Evolutionary conservation across 2,113 vertebrate species (phyloP).

Genomic region (Triplophysa dalaica): DNA sequence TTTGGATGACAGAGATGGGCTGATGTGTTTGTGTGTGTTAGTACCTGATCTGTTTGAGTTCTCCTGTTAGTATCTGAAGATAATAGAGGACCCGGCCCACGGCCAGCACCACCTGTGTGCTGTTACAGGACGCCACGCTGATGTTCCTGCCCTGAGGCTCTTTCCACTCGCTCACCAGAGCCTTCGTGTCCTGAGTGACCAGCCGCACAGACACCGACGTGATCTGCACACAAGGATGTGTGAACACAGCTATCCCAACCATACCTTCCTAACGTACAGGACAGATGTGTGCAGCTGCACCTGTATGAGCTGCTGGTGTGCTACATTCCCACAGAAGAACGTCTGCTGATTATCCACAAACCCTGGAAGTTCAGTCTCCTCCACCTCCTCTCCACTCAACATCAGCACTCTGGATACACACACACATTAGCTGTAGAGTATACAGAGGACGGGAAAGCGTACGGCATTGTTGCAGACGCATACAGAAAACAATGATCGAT

Average conservation of each 20-base stretch:
- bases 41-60: slow-evolving; percentile 95
- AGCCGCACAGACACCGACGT: slow-evolving; percentile 93
- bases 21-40: background rate
- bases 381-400: slow-evolving; percentile 95
- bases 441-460: background rate
- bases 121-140: slow-evolving; percentile 96
- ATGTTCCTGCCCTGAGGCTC: slow-evolving; percentile 96
- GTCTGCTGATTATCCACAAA: slow-evolving; percentile 98
- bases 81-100: slow-evolving; percentile 94
- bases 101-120: slow-evolving; percentile 93
- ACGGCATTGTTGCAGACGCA: background rate
- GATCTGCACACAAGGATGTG: slow-evolving; percentile 74
- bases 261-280: background rate
- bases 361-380: slow-evolving; percentile 93
- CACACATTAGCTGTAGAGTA: background rate
- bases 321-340: slow-evolving; percentile 96
- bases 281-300: slow-evolving; percentile 61
- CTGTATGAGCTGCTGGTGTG: slow-evolving; percentile 94
- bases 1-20: background rate
- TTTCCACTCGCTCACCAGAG: slow-evolving; percentile 94
- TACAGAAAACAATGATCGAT: background rate
- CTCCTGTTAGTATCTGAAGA: slow-evolving; percentile 90
- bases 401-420: slow-evolving; percentile 85
- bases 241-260: background rate
- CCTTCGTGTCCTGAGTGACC: slow-evolving; percentile 93